phyloP scores from a whole-genome alignment of 2,797 vertebrate species.

The Rhinatrema bivittatum region DNA sequence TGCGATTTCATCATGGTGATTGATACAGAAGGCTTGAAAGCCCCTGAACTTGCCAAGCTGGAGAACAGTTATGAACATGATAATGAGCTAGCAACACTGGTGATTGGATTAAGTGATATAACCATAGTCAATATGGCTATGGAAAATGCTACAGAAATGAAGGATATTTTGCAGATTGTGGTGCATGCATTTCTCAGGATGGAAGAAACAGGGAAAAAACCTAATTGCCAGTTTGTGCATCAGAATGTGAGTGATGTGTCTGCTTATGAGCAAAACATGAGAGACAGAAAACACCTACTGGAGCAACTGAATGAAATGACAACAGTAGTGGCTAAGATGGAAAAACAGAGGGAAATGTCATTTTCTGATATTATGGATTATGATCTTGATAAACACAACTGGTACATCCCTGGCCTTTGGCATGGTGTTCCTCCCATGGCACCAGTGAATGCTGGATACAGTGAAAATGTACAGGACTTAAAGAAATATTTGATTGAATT shows the following conservation, averaged over 20 bases:
- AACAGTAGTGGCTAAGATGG: constrained; percentile 21
- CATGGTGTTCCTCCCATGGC: constrained; percentile 47
- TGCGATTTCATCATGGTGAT: constrained; percentile 53
- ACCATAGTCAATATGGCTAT: constrained; percentile 42
- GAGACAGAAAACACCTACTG: constrained; percentile 25
- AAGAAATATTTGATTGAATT: constrained; percentile 58
- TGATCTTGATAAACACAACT: constrained; percentile 29
- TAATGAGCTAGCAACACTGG: constrained; percentile 44
- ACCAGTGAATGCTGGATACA: constrained; percentile 52
- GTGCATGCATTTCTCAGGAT: constrained; percentile 44
- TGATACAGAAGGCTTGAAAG: constrained; percentile 50
- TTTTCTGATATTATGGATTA: constrained; percentile 44
- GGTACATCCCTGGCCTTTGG: constrained; percentile 60
- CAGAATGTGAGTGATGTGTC: constrained; percentile 26
- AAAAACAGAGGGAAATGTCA: constrained; percentile 22
- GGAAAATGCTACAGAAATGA: constrained; percentile 30
- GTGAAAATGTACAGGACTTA: constrained; percentile 52
- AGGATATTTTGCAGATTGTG: constrained; percentile 36
- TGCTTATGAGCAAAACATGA: constrained; percentile 15
- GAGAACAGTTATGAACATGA: constrained; percentile 41
- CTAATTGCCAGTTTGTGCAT: constrained; percentile 46
- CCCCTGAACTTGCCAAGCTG: constrained; percentile 15
- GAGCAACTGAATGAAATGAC: constrained; percentile 28
- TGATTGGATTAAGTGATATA: constrained; percentile 50
- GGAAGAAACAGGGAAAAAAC: constrained; percentile 31